phyloP scores from a whole-genome alignment of 2,888 invertebrate species.

The Chalcosyrphus nemorum region DNA sequence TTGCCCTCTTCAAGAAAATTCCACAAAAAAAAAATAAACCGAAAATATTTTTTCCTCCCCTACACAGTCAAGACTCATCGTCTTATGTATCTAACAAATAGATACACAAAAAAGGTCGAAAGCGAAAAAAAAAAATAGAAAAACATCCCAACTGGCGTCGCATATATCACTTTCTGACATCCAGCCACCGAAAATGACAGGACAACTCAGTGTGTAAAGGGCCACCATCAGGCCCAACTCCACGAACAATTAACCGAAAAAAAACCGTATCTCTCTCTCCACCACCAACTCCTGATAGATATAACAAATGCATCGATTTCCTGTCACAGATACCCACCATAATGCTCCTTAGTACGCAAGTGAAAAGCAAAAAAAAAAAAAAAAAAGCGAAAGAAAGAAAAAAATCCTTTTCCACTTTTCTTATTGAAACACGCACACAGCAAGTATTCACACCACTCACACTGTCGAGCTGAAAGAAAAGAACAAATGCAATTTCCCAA shows the following conservation, averaged over 20 bases:
- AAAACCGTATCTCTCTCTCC: conserved; percentile 35
- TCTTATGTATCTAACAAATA: conserved; percentile 29
- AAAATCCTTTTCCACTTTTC: conserved; percentile 35
- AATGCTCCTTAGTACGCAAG: conserved; percentile 55
- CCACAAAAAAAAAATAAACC: conserved; percentile 20
- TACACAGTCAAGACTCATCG: conserved; percentile 20
- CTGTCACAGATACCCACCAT: conserved; percentile 54
- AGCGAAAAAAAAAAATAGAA: not conserved
- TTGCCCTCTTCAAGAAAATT: conserved; percentile 26
- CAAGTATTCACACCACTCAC: conserved; percentile 59
- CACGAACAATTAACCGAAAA: conserved; percentile 26
- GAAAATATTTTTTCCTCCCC: conserved; percentile 36
- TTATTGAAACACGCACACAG: conserved; percentile 54
- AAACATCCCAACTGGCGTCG: conserved; percentile 55
- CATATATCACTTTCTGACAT: conserved; percentile 64
- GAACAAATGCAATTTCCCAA: conserved; percentile 72
- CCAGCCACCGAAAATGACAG: conserved; percentile 46
- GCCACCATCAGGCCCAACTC: too few species aligned
- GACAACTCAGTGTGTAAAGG: conserved; percentile 13
- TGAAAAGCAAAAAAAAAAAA: too few species aligned
- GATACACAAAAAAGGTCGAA: conserved; percentile 35
- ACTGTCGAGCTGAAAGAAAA: conserved; percentile 35
- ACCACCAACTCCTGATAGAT: not conserved
- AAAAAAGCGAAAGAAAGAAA: too few species aligned
- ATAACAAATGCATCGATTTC: conserved; percentile 61